phyloP scores from a whole-genome alignment of 2,113 vertebrate genomes.

The Pelusios castaneus region DNA sequence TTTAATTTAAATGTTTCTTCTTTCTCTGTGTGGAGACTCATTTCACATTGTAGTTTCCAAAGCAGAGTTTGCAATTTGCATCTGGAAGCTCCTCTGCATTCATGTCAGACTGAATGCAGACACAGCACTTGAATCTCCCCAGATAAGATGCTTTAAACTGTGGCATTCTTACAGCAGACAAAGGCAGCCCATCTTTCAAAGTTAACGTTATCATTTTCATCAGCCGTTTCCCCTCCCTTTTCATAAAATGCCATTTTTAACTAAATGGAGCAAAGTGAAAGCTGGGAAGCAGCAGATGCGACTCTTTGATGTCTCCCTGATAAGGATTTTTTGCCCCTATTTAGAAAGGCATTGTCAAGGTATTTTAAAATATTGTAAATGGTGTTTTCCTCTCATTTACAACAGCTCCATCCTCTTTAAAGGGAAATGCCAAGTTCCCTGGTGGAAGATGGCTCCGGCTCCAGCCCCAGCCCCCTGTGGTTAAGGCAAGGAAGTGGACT shows the following conservation, averaged over 20 bases:
- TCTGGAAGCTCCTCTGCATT: background rate
- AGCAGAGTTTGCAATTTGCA: background rate
- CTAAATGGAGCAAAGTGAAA: background rate
- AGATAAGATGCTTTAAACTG: background rate
- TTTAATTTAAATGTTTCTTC: background rate
- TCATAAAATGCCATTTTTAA: background rate
- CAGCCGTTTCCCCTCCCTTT: background rate
- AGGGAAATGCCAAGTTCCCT: background rate
- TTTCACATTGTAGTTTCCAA: background rate
- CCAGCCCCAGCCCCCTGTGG: background rate
- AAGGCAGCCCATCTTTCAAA: background rate
- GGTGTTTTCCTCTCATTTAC: background rate
- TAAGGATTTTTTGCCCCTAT: slow-evolving; percentile 18
- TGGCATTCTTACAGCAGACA: background rate
- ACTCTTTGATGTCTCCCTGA: background rate
- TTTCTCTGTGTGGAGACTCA: background rate
- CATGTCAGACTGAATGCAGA: background rate
- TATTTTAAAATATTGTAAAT: background rate
- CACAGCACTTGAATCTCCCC: background rate
- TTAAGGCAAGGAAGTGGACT: no score
- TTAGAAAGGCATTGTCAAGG: background rate
- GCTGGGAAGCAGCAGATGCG: background rate
- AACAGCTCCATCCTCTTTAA: background rate
- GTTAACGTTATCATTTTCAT: background rate
- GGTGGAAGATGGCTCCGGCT: background rate